Percentiles rank a stretch among this genome's conserved stretches.
phyloP scores from a whole-genome alignment of 2,888 invertebrate genomes.

The Dicranocentrus wangi region DNA sequence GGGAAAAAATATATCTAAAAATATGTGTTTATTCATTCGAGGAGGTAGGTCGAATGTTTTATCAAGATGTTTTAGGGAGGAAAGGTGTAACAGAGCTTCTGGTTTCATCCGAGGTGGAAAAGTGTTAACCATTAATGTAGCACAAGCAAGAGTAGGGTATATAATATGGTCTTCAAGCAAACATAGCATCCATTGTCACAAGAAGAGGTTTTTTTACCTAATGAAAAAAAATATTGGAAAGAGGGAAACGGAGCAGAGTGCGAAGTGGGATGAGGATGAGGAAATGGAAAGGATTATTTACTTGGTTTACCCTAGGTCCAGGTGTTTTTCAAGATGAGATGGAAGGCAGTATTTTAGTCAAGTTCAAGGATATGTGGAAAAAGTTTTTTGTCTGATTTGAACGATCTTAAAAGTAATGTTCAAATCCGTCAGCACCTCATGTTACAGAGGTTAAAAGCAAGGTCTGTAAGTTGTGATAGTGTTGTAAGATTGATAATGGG shows the following conservation, averaged over 20 bases:
- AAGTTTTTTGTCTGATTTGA: neutral
- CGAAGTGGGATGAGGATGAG: neutral
- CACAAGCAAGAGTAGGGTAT: too few relatives aligned
- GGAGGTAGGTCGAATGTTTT: too few relatives aligned
- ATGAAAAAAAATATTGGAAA: neutral
- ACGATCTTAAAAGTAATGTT: too few relatives aligned
- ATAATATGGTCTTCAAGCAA: too few relatives aligned
- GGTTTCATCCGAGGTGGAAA: neutral
- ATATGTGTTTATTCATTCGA: too few relatives aligned
- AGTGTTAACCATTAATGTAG: constrained; percentile 1
- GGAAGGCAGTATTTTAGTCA: neutral
- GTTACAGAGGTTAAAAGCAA: too few relatives aligned
- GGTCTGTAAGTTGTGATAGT: too few relatives aligned
- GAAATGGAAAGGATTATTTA: neutral
- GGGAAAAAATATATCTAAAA: too few relatives aligned
- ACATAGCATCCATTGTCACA: neutral
- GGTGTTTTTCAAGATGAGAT: constrained; percentile 15
- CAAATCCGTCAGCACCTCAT: too few relatives aligned
- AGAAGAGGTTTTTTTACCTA: neutral
- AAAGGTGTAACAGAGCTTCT: neutral
- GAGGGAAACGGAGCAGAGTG: neutral
- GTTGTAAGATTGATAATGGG: too few relatives aligned
- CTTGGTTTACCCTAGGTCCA: constrained; percentile 55
- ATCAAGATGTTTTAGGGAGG: neutral
- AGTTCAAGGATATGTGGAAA: constrained; percentile 7